Evolutionary conservation across 2,797 vertebrate genomes (phyloP).

Genomic region (Oryzias dopingdopingensis): DNA sequence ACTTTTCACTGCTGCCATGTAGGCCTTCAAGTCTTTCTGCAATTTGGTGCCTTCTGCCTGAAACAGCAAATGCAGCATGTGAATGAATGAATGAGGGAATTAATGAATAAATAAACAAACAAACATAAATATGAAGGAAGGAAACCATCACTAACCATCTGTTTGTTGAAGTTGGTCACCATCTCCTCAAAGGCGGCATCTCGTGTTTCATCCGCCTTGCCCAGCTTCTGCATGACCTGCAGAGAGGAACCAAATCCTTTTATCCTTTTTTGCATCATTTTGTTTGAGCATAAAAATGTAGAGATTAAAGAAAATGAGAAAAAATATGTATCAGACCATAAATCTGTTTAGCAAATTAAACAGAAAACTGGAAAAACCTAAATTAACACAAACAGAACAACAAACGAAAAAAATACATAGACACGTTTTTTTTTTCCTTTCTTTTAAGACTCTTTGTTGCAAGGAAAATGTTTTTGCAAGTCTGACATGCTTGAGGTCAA

Average conservation of each 20-base stretch:
- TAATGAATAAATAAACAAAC: neutral
- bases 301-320: too few relatives aligned
- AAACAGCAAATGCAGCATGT: slow-evolving; percentile 19
- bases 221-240: slow-evolving; percentile 94
- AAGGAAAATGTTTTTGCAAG: too few relatives aligned
- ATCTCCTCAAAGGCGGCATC: slow-evolving; percentile 87
- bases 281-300: neutral
- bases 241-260: neutral
- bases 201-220: slow-evolving; percentile 79
- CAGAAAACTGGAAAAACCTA: too few relatives aligned
- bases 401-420: too few relatives aligned
- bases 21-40: slow-evolving; percentile 90
- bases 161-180: slow-evolving; percentile 94
- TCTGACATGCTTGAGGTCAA: too few relatives aligned
- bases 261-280: neutral
- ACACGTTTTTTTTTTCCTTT: too few relatives aligned
- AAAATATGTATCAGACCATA: too few relatives aligned
- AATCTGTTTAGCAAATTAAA: too few relatives aligned
- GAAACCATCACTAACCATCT: slow-evolving; percentile 83
- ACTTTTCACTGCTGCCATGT: slow-evolving; percentile 90
- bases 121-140: neutral
- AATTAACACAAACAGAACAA: too few relatives aligned
- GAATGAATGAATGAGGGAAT: neutral
- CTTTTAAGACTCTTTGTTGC: too few relatives aligned
- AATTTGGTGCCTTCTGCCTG: slow-evolving; percentile 89